phyloP scores from a whole-genome alignment of 2,113 vertebrate species.

The Mesocricetus auratus region DNA sequence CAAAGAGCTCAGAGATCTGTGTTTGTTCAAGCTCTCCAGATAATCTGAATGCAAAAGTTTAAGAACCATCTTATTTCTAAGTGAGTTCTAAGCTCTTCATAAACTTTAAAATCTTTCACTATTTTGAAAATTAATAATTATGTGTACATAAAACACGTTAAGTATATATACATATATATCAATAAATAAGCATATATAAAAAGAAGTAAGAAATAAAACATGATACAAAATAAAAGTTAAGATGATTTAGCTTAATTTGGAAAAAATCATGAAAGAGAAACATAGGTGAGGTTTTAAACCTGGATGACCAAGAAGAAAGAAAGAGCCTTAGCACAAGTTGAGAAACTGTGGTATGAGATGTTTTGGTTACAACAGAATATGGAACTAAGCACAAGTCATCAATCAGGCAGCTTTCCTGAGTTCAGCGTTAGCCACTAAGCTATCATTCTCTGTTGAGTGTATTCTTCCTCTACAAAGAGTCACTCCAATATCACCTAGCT shows the following conservation, averaged over 20 bases:
- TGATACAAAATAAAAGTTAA: background rate
- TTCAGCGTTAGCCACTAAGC: background rate
- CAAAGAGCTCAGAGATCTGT: background rate
- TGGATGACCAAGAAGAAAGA: background rate
- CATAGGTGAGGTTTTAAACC: background rate
- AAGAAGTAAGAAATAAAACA: background rate
- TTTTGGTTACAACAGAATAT: background rate
- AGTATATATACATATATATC: background rate
- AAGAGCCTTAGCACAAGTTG: background rate
- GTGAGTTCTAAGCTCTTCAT: background rate
- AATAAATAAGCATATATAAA: background rate
- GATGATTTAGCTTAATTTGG: background rate
- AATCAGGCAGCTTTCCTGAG: background rate
- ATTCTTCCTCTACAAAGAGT: background rate
- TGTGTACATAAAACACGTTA: background rate
- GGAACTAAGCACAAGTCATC: background rate
- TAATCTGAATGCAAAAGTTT: background rate
- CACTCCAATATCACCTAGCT: background rate
- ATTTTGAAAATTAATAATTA: slow-evolving; percentile 9
- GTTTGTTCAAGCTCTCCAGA: background rate
- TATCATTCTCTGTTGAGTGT: background rate
- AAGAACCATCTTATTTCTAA: slow-evolving; percentile 1
- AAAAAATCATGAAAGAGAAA: background rate
- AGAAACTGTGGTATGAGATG: background rate
- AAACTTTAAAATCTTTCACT: slow-evolving; percentile 1